Conservation (phyloP, 1,140 invertebrate species). For the Camponotus pennsylvanicus region DNA sequence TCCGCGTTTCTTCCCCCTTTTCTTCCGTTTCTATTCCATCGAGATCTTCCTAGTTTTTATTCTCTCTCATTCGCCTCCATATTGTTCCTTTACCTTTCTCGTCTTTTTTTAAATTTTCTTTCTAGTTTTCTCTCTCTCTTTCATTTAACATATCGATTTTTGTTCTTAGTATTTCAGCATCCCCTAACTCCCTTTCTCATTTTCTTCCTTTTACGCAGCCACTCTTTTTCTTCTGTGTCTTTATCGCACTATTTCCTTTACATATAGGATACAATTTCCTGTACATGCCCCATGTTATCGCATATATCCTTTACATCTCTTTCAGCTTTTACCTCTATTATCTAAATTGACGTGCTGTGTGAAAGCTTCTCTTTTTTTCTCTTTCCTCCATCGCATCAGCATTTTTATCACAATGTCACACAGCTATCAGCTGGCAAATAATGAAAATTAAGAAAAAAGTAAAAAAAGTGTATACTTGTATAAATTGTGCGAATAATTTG, state of each 20-base stretch:
- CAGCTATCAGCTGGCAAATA: background rate
- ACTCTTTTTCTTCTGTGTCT: background rate
- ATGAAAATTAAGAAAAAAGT: background rate
- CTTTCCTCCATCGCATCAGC: background rate
- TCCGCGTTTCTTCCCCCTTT: background rate
- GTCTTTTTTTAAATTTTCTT: constrained; percentile 36
- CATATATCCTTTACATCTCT: constrained; percentile 36
- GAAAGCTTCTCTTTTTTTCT: background rate
- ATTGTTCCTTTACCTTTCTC: background rate
- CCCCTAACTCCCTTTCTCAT: background rate
- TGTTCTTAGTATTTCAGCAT: constrained; percentile 22
- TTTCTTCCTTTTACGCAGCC: background rate
- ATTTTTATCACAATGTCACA: background rate
- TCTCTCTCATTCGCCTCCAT: constrained; percentile 26
- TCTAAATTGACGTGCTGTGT: background rate
- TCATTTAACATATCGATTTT: constrained; percentile 44
- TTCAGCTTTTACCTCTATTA: background rate
- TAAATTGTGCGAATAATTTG: background rate
- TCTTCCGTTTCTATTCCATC: background rate
- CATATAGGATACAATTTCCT: constrained; percentile 36
- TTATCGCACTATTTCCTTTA: constrained; percentile 43
- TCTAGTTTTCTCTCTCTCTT: no score
- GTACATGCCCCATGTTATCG: background rate
- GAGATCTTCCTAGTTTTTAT: constrained; percentile 29
- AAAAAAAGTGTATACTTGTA: background rate